A percentile compares a stretch with the other conserved stretches of the same genome.
Evolutionary conservation across 2,797 vertebrate genomes (phyloP).

Genomic region (Myripristis murdjan): DNA sequence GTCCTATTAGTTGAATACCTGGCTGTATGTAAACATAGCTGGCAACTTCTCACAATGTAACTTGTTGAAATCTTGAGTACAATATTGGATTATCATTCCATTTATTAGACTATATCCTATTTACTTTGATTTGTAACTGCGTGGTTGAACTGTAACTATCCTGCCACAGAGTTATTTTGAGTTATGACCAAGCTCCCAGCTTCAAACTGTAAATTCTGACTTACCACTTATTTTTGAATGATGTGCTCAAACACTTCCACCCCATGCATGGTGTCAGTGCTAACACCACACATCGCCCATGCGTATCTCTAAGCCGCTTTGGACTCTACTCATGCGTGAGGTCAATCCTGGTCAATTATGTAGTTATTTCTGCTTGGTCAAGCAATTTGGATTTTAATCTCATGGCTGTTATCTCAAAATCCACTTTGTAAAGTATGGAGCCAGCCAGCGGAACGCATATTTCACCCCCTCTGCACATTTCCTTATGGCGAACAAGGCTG

Average conservation of each 20-base stretch:
- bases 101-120: constrained; percentile 1
- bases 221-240: neutral
- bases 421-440: constrained; percentile 54
- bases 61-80: neutral
- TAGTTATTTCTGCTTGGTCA: constrained; percentile 72
- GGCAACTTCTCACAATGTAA: neutral
- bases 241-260: constrained; percentile 18
- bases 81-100: neutral
- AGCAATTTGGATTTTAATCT: constrained; percentile 78
- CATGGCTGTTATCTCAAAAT: constrained; percentile 72
- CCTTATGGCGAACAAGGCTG: constrained; percentile 7
- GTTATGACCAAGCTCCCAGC: too few relatives aligned
- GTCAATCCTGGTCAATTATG: constrained; percentile 68
- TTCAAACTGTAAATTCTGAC: neutral
- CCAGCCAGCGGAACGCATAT: constrained; percentile 32
- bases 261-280: constrained; percentile 1
- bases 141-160: neutral
- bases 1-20: neutral
- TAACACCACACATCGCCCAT: constrained; percentile 30
- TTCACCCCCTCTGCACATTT: constrained; percentile 16
- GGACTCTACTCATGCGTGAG: constrained; percentile 43
- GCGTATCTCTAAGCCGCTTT: constrained; percentile 50
- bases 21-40: neutral
- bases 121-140: too few relatives aligned
- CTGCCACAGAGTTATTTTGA: neutral